Conservation (phyloP, 2,113 vertebrate genomes). For the Pluvialis apricaria region DNA sequence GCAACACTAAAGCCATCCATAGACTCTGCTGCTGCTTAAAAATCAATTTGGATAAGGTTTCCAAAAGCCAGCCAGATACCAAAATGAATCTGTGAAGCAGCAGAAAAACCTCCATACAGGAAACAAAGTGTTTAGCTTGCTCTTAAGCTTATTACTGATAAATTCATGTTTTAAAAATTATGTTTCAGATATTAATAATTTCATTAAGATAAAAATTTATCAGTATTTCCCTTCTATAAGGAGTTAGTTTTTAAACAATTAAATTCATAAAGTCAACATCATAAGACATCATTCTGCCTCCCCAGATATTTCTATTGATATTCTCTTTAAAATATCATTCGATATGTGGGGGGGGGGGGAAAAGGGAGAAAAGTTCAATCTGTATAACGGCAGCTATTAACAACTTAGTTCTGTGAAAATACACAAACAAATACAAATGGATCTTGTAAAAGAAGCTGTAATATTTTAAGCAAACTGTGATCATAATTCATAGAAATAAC, state of each 20-base stretch:
- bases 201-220: background rate
- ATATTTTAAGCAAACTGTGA: background rate
- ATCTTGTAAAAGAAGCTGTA: background rate
- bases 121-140: background rate
- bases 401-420: background rate
- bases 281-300: background rate
- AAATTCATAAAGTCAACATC: background rate
- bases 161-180: background rate
- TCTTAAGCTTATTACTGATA: background rate
- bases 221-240: background rate
- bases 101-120: background rate
- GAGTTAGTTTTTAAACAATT: background rate
- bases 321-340: background rate
- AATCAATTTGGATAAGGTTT: background rate
- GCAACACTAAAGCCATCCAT: background rate
- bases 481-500: background rate
- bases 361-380: background rate
- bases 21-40: background rate
- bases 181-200: background rate
- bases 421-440: background rate
- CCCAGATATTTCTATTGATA: background rate
- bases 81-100: background rate
- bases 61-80: background rate
- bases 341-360: fast-evolving
- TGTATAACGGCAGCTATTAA: background rate